A percentile compares a stretch with the other conserved stretches of the same genome.
phyloP scores from a whole-genome alignment of 2,797 vertebrate species.

The Ispidina picta region DNA sequence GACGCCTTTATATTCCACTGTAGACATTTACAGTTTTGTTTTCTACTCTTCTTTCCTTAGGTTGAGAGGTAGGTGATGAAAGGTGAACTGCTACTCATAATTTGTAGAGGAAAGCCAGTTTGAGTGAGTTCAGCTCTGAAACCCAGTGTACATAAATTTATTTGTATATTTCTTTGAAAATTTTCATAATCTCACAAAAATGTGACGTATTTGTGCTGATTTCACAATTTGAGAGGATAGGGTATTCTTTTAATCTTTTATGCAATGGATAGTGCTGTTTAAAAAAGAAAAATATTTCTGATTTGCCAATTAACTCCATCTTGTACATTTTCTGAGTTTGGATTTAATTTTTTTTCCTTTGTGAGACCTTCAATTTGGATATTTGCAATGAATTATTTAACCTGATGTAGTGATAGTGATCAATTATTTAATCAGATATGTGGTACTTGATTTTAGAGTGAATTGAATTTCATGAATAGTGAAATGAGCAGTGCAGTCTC shows the following conservation, averaged over 20 bases:
- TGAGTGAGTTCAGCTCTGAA: background rate
- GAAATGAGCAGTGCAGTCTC: background rate
- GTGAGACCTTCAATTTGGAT: background rate
- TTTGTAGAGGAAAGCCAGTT: background rate
- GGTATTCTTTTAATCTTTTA: background rate
- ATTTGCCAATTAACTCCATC: background rate
- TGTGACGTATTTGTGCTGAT: background rate
- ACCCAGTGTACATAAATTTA: background rate
- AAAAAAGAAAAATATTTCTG: background rate
- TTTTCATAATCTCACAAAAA: background rate
- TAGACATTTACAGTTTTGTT: background rate
- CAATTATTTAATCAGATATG: background rate
- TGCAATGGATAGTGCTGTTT: background rate
- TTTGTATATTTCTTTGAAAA: background rate
- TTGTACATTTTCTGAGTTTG: background rate
- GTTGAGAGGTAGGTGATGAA: background rate
- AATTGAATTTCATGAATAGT: background rate
- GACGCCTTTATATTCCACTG: background rate
- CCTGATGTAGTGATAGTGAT: background rate
- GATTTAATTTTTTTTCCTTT: background rate
- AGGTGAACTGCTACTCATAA: background rate
- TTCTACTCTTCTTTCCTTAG: background rate
- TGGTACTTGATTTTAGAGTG: background rate
- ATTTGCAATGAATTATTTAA: background rate
- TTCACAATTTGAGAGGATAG: background rate